These are phyloP conservation scores for Nothura maculosa DNA, from an alignment of 2,797 vertebrate genomes.

Conservation along the genomic window DNA sequence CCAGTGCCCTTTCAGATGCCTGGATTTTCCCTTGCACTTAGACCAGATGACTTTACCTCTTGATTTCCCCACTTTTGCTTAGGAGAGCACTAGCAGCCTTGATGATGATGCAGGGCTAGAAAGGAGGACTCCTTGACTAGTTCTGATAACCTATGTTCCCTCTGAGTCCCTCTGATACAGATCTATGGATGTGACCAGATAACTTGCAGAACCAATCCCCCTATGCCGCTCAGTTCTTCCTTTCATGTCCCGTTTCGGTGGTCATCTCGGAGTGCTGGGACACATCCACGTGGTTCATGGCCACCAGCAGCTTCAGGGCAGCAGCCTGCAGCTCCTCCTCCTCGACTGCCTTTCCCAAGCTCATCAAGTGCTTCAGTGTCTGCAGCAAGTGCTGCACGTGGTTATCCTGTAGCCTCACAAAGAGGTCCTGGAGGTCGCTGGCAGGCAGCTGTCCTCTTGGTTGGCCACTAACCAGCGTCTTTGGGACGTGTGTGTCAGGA, in stretches of 20 bases:
- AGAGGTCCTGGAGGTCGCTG: constrained; percentile 26
- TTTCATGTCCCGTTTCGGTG: not conserved
- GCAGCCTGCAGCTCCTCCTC: not conserved
- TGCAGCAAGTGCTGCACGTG: constrained; percentile 18
- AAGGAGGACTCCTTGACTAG: not conserved
- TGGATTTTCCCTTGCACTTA: not conserved
- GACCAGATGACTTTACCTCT: not conserved
- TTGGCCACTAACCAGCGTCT: not conserved
- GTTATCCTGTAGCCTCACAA: constrained; percentile 35
- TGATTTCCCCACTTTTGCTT: not conserved
- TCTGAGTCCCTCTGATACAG: too few relatives aligned
- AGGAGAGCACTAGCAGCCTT: not conserved
- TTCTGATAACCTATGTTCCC: rapidly evolving
- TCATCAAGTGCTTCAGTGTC: not conserved
- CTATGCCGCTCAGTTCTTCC: not conserved
- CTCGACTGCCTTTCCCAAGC: not conserved
- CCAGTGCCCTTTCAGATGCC: not conserved
- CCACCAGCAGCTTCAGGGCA: not conserved
- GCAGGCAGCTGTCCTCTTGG: not conserved
- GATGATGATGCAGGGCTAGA: not conserved
- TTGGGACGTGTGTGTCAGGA: not conserved
- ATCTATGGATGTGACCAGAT: rapidly evolving
- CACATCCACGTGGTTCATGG: not conserved
- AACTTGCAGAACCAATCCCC: not conserved
- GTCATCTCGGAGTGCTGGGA: not conserved